Percentiles rank a stretch among this genome's conserved stretches.
Conservation (phyloP, 1,140 invertebrate species). For the Paracyclopina nana region DNA sequence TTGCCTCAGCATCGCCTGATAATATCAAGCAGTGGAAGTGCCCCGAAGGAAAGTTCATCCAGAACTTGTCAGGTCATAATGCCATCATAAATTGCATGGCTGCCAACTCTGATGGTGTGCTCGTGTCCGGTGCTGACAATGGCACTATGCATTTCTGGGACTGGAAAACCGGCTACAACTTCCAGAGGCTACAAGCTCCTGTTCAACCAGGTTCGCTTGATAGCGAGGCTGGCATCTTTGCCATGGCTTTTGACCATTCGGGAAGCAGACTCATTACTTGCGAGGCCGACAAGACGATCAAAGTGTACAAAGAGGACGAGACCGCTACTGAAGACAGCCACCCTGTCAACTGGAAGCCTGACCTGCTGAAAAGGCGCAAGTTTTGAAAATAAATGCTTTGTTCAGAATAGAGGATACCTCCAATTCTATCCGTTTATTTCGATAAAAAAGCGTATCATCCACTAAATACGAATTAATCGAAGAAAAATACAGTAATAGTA, state of each 20-base stretch:
- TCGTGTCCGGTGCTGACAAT: slow-evolving; percentile 95
- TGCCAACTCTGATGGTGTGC: slow-evolving; percentile 75
- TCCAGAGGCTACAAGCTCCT: slow-evolving; percentile 72
- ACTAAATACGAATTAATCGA: no score
- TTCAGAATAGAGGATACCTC: no score
- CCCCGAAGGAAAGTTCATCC: slow-evolving; percentile 92
- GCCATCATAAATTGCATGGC: slow-evolving; percentile 92
- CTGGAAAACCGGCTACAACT: slow-evolving; percentile 96
- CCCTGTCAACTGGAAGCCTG: slow-evolving; percentile 91
- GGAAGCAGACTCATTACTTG: slow-evolving; percentile 81
- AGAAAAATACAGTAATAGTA: no score
- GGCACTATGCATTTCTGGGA: slow-evolving; percentile 98
- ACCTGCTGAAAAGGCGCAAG: slow-evolving; percentile 68
- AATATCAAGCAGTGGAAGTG: slow-evolving; percentile 99
- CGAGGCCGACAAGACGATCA: slow-evolving; percentile 98
- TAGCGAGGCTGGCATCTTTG: slow-evolving; percentile 91
- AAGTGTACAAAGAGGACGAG: slow-evolving; percentile 96
- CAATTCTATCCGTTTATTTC: no score
- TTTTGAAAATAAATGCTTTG: slow-evolving; percentile 43
- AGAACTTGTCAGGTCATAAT: slow-evolving; percentile 92
- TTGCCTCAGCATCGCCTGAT: slow-evolving; percentile 91
- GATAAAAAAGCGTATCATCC: no score
- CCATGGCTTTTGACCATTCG: slow-evolving; percentile 81
- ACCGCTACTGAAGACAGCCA: slow-evolving; percentile 84
- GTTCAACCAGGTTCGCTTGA: slow-evolving; percentile 99